A percentile compares a stretch with the other conserved stretches of the same genome.
Conservation (phyloP, 2,113 vertebrate genomes). For the Tapirus terrestris region DNA sequence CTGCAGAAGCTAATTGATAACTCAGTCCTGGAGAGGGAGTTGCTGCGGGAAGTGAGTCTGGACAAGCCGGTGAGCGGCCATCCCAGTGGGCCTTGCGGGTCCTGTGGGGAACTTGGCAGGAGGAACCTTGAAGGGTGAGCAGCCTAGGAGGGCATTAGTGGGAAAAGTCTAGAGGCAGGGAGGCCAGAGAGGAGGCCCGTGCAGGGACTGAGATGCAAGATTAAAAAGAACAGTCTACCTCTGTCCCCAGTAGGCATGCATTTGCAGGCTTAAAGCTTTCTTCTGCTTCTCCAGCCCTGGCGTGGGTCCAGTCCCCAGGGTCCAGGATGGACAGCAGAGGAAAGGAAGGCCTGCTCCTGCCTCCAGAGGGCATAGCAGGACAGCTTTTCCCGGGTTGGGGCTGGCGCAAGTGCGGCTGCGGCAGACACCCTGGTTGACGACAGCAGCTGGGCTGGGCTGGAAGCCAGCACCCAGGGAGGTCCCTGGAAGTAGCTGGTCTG, state of each 20-base stretch:
- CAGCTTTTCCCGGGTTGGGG: slow-evolving; percentile 68
- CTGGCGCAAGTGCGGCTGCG: accelerated
- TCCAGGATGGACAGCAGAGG: too few species aligned
- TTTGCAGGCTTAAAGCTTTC: neutral
- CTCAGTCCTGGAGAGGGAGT: neutral
- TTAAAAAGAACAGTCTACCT: neutral
- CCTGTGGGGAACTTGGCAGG: neutral
- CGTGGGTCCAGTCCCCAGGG: neutral
- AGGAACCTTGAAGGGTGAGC: neutral
- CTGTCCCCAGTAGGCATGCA: neutral
- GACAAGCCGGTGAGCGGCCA: neutral
- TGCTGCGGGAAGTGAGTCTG: neutral
- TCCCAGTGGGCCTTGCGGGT: neutral
- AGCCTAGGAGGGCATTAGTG: neutral
- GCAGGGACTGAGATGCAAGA: neutral
- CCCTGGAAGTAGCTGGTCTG: neutral
- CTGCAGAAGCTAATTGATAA: neutral
- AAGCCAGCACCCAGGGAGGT: neutral
- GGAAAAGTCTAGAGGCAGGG: neutral
- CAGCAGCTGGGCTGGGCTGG: neutral
- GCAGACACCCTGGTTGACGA: neutral
- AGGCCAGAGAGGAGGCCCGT: neutral
- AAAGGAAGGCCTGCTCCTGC: neutral
- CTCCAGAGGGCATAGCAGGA: slow-evolving; percentile 82
- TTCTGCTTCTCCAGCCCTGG: neutral